A percentile compares a stretch with the other conserved stretches of the same genome.
Evolutionary conservation across 2,888 invertebrate genomes (phyloP).

Genomic region (Aelia acuminata): DNA sequence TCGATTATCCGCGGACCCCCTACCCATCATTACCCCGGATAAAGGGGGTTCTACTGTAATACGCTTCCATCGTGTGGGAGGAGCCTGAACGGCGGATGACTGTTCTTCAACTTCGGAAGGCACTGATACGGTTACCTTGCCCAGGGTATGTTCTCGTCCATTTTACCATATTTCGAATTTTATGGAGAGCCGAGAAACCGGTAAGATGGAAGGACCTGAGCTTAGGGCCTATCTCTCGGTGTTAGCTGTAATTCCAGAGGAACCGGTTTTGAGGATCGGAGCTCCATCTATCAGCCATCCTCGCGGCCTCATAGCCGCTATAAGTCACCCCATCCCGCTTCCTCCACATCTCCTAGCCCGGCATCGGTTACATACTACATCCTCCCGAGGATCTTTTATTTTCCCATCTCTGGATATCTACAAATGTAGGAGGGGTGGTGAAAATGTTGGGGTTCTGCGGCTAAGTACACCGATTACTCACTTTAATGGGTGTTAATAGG

Average conservation of each 20-base stretch:
- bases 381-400: background rate
- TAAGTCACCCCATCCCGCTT: constrained; percentile 23
- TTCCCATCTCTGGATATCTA: constrained; percentile 20
- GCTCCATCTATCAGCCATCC: constrained; percentile 23
- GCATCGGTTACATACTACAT: constrained; percentile 27
- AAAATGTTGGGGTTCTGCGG: background rate
- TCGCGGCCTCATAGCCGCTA: background rate
- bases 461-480: constrained; percentile 21
- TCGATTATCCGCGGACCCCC: no score
- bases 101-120: background rate
- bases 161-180: constrained; percentile 15
- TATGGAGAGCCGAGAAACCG: background rate
- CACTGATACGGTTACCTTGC: background rate
- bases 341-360: constrained; percentile 6
- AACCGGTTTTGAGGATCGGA: background rate
- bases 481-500: constrained; percentile 18
- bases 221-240: constrained; percentile 16
- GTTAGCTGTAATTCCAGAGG: constrained; percentile 22
- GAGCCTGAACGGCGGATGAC: background rate
- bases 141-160: background rate
- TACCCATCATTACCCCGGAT: no score
- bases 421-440: constrained; percentile 10
- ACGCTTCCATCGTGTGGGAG: background rate
- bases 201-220: background rate
- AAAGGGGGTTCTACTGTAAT: no score